Evolutionary conservation across 2,888 invertebrate genomes (phyloP).

Genomic region (Anoncus sp.): DNA sequence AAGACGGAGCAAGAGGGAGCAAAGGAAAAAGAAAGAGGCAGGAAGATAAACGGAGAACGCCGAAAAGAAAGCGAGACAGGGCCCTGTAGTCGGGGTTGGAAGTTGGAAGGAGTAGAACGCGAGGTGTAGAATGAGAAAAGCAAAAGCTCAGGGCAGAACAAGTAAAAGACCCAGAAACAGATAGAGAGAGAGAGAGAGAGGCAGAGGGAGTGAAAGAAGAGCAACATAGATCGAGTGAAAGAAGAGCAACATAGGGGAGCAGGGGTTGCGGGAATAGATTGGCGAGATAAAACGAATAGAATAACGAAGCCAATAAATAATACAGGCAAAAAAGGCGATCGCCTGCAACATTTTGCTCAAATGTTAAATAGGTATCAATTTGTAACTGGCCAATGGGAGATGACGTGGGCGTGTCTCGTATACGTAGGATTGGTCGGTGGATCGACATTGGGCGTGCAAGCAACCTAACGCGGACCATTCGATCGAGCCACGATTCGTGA

Average conservation of each 20-base stretch:
- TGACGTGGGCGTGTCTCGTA: slow-evolving; percentile 66
- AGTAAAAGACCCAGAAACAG: slow-evolving; percentile 53
- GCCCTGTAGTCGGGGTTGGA: slow-evolving; percentile 32
- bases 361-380: slow-evolving; percentile 83
- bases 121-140: slow-evolving; percentile 55
- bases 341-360: slow-evolving; percentile 81
- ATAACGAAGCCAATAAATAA: slow-evolving; percentile 78
- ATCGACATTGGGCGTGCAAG: slow-evolving; percentile 56
- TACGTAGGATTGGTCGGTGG: slow-evolving; percentile 56
- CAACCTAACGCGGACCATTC: slow-evolving; percentile 64
- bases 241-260: slow-evolving; percentile 24
- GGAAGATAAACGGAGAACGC: slow-evolving; percentile 47
- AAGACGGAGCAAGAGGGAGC: slow-evolving; percentile 7
- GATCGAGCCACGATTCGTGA: slow-evolving; percentile 57
- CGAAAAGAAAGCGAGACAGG: slow-evolving; percentile 67
- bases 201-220: slow-evolving; percentile 44
- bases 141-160: slow-evolving; percentile 30
- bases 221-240: no score
- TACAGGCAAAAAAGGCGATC: slow-evolving; percentile 80
- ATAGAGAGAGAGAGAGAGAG: slow-evolving; percentile 21
- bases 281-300: slow-evolving; percentile 69
- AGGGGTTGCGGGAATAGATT: slow-evolving; percentile 31
- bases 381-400: slow-evolving; percentile 74
- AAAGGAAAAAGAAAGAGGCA: slow-evolving; percentile 19
- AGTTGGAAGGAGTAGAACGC: slow-evolving; percentile 63